Evolutionary conservation across 1,140 invertebrate species (phyloP).

Genomic region (Tyrophagus putrescentiae): DNA sequence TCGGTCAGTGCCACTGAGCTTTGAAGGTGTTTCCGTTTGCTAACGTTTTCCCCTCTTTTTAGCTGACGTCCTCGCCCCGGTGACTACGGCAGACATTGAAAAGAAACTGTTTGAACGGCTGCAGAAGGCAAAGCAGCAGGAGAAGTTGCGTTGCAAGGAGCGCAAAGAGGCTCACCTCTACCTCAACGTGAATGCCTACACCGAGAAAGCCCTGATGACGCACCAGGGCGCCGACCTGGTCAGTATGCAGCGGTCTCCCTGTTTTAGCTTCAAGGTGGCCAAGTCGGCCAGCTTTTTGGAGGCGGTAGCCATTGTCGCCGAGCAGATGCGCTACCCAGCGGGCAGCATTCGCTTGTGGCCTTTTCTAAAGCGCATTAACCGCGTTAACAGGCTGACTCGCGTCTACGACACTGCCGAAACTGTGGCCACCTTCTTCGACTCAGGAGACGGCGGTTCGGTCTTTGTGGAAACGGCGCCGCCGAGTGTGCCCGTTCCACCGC

Average conservation of each 20-base stretch:
- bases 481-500: slow-evolving; percentile 52
- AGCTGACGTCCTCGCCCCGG: slow-evolving; percentile 63
- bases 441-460: slow-evolving; percentile 74
- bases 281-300: slow-evolving; percentile 70
- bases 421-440: slow-evolving; percentile 62
- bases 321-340: slow-evolving; percentile 69
- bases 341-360: slow-evolving; percentile 84
- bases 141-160: slow-evolving; percentile 78
- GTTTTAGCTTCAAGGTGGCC: slow-evolving; percentile 68
- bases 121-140: slow-evolving; percentile 77
- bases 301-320: slow-evolving; percentile 64
- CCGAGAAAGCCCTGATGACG: slow-evolving; percentile 74
- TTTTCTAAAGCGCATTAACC: slow-evolving; percentile 65
- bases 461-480: slow-evolving; percentile 77
- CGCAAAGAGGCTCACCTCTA: slow-evolving; percentile 88
- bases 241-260: slow-evolving; percentile 73
- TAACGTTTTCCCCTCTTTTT: slow-evolving; percentile 31
- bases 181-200: slow-evolving; percentile 67
- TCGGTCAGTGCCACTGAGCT: slow-evolving; percentile 17
- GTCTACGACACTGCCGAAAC: slow-evolving; percentile 63
- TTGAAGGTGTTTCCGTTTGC: not conserved
- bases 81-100: slow-evolving; percentile 85
- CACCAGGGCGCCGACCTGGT: slow-evolving; percentile 92
- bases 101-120: slow-evolving; percentile 65
- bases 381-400: slow-evolving; percentile 68